These are phyloP conservation scores for Psettodes erumei DNA, from an alignment of 2,113 vertebrate genomes.

Conservation along the genomic window DNA sequence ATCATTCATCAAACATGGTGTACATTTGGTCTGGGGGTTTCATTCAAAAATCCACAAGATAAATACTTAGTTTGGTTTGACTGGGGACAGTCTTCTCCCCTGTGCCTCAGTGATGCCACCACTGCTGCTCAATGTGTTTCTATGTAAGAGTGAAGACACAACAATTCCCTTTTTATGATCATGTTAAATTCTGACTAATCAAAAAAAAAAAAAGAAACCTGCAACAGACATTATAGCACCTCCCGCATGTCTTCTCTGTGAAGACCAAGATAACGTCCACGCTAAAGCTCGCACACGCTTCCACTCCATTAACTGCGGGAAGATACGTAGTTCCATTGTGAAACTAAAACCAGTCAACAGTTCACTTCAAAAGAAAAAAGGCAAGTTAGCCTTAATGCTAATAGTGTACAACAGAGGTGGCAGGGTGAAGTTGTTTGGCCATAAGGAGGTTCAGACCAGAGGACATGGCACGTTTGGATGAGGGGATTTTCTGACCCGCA, in stretches of 20 bases:
- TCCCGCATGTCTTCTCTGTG: conserved; percentile 23
- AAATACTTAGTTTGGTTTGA: conserved; percentile 76
- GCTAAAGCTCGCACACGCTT: conserved; percentile 28
- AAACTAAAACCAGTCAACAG: conserved; percentile 49
- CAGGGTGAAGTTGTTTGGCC: conserved; percentile 60
- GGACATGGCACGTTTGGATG: conserved; percentile 73
- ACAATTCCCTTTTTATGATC: conserved; percentile 78
- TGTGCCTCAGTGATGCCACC: conserved; percentile 4
- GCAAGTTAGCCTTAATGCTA: conserved; percentile 49
- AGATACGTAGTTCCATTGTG: conserved; percentile 31
- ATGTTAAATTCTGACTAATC: conserved; percentile 66
- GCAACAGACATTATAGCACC: conserved; percentile 59
- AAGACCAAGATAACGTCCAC: conserved; percentile 27
- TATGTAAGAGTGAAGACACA: conserved; percentile 35
- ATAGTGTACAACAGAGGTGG: conserved; percentile 34
- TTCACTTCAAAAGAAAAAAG: conserved; percentile 56
- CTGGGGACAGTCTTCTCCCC: conserved; percentile 42
- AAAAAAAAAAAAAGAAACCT: conserved; percentile 25
- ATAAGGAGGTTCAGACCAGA: conserved; percentile 57
- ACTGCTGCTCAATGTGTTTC: conserved; percentile 29
- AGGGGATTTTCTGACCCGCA: conserved; percentile 43
- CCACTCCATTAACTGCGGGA: conserved; percentile 11
- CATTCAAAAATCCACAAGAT: conserved; percentile 38
- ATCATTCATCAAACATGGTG: conserved; percentile 18
- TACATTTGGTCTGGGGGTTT: conserved; percentile 46